Conservation (phyloP, 2,797 vertebrate species). For the Perdix hodgsoniae region DNA sequence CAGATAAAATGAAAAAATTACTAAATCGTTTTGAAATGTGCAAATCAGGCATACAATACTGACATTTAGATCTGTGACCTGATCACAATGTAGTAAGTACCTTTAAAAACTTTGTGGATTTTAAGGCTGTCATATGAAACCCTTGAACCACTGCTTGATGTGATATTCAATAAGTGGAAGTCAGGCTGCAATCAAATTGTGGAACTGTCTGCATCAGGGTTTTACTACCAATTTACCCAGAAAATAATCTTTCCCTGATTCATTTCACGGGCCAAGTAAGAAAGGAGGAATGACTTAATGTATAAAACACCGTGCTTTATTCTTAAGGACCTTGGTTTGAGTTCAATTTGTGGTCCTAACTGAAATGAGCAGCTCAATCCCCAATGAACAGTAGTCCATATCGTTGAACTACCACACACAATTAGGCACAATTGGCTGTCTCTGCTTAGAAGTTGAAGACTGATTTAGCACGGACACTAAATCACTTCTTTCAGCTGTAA, state of each 20-base stretch:
- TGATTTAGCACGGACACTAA: constrained; percentile 58
- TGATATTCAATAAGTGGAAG: constrained; percentile 72
- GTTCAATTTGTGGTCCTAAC: constrained; percentile 72
- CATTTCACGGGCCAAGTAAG: constrained; percentile 71
- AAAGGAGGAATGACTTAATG: constrained; percentile 59
- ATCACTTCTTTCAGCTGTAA: constrained; percentile 61
- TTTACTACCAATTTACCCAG: constrained; percentile 75
- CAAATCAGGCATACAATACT: constrained; percentile 71
- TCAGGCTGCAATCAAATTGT: constrained; percentile 72
- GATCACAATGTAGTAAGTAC: constrained; percentile 72
- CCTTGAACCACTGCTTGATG: constrained; percentile 74
- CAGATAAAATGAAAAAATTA: constrained; percentile 79
- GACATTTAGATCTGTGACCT: constrained; percentile 81
- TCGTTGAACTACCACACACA: constrained; percentile 60
- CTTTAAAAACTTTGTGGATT: constrained; percentile 61
- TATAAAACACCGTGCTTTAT: constrained; percentile 63
- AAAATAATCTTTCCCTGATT: constrained; percentile 77
- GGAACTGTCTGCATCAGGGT: constrained; percentile 67
- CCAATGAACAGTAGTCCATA: constrained; percentile 62
- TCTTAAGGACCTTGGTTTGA: constrained; percentile 63
- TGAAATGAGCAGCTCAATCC: constrained; percentile 73
- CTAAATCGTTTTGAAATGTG: constrained; percentile 77
- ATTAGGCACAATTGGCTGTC: constrained; percentile 74
- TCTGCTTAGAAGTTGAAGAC: constrained; percentile 64
- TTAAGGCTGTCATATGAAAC: constrained; percentile 72